Evolutionary conservation across 1,140 invertebrate genomes (phyloP).

Genomic region (Nylanderia fulva): DNA sequence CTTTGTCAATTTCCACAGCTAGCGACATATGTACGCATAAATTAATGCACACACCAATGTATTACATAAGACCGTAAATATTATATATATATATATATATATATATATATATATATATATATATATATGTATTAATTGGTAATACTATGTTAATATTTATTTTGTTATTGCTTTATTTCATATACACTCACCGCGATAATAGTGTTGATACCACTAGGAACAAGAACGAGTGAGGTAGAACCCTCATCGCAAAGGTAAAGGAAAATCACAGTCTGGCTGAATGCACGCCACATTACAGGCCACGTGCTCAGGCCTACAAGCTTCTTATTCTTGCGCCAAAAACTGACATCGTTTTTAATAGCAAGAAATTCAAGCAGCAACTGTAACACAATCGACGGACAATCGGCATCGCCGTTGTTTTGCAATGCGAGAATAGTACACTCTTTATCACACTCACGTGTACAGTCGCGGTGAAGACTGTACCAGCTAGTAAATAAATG

Average conservation of each 20-base stretch:
- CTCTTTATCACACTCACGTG: constrained; percentile 91
- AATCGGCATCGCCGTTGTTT: background rate
- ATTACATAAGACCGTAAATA: background rate
- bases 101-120: too few relatives aligned
- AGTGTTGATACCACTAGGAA: constrained; percentile 94
- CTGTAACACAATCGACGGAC: constrained; percentile 87
- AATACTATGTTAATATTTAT: too few relatives aligned
- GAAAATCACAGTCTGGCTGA: constrained; percentile 97
- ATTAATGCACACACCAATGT: background rate
- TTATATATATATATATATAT: too few relatives aligned
- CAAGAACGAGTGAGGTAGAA: constrained; percentile 95
- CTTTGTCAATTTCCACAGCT: constrained; percentile 98
- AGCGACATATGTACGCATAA: constrained; percentile 64
- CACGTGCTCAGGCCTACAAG: constrained; percentile 96
- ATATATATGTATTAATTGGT: too few relatives aligned
- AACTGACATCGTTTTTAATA: constrained; percentile 99
- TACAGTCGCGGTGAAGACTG: constrained; percentile 96
- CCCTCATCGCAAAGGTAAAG: constrained; percentile 97
- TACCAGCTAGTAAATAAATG: constrained; percentile 95
- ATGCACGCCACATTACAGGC: constrained; percentile 96
- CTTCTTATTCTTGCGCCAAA: constrained; percentile 94
- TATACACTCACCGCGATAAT: constrained; percentile 92
- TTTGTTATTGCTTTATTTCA: background rate
- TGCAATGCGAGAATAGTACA: background rate
- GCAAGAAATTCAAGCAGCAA: constrained; percentile 98